Base-by-base conservation (phyloP, 2,888 invertebrate species). In the Julus scandinavius region DNA sequence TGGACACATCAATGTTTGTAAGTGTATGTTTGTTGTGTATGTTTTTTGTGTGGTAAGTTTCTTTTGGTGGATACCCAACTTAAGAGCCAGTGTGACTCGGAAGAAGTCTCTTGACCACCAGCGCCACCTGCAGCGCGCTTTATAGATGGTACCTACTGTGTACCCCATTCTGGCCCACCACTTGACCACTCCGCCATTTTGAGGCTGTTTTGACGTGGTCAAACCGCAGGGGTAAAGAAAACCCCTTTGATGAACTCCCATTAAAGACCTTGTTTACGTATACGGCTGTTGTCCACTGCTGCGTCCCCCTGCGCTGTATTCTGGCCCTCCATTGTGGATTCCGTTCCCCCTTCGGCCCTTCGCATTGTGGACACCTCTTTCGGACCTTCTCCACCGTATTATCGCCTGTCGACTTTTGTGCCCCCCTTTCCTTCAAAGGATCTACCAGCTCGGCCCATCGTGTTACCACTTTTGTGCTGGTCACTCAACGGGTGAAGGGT, bases 341-440 rank as follows among this genome's bases (percentile, higher is more conserved):
- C 72, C 72, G 29, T 72, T 7, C 72, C 29, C 29, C 5, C 72
- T 72, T 72, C 72, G 72, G 72, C 72, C 72, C 72, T 72, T 72
- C n/a, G 72, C 72, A 72, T 4, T 72, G 72, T 72, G 72, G 72
- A 29, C 72, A 72, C 72, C 72, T 72, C 20, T 72, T 72, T 72
- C 72, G 72, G n/a, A 72, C 72, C 20, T 72, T 72, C 72, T 72
- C 72, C 20, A 72, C 20, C 72, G 72, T 72, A 72, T 72, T 85
- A 85, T 45, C 49, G 85, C 85, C 85, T 85, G 85, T 85, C 85
- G 49, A 85, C 85, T 85, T 85, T 85, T 85, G 85, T 85, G 72
- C 29, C 5, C 41, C 13, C 41, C n/a, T n/a, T n/a, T n/a, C n/a
- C n/a, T n/a, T 85, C 41, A 49, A 85, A 85, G 85, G 85, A 85